Percentiles rank a stretch among this genome's conserved stretches.
These are phyloP conservation scores for Priocnemis perturbator DNA, from an alignment of 2,888 invertebrate species.

Conservation along the genomic window DNA sequence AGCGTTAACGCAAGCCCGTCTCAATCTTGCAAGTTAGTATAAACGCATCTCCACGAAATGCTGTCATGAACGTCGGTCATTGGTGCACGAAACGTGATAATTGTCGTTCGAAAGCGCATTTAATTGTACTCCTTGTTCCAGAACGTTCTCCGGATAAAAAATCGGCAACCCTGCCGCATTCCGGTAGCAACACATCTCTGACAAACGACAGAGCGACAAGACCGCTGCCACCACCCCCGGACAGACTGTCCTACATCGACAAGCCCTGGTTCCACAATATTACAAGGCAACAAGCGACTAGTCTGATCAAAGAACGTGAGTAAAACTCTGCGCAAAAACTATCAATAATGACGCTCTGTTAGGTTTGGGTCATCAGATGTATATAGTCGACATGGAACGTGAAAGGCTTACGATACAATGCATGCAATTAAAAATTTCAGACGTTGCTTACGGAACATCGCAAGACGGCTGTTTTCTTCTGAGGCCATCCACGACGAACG, in stretches of 20 bases:
- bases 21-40: conserved; percentile 71
- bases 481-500: conserved; percentile 70
- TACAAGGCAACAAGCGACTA: conserved; percentile 66
- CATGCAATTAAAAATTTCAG: conserved; percentile 29
- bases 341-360: no score
- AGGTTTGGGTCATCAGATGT: no score
- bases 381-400: no score
- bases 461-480: conserved; percentile 72
- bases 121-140: conserved; percentile 45
- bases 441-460: conserved; percentile 63
- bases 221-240: conserved; percentile 68
- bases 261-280: conserved; percentile 71
- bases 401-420: no score
- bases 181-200: conserved; percentile 62
- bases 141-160: conserved; percentile 71
- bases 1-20: conserved; percentile 69
- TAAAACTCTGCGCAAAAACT: not conserved
- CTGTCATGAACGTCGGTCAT: no score
- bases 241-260: conserved; percentile 62
- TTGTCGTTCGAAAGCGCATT: conserved; percentile 3
- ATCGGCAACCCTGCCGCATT: conserved; percentile 65
- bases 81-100: no score
- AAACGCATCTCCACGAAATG: not conserved
- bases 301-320: conserved; percentile 69
- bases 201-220: conserved; percentile 65